phyloP scores from a whole-genome alignment of 2,113 vertebrate genomes.

The Tretioscincus oriximinensis region DNA sequence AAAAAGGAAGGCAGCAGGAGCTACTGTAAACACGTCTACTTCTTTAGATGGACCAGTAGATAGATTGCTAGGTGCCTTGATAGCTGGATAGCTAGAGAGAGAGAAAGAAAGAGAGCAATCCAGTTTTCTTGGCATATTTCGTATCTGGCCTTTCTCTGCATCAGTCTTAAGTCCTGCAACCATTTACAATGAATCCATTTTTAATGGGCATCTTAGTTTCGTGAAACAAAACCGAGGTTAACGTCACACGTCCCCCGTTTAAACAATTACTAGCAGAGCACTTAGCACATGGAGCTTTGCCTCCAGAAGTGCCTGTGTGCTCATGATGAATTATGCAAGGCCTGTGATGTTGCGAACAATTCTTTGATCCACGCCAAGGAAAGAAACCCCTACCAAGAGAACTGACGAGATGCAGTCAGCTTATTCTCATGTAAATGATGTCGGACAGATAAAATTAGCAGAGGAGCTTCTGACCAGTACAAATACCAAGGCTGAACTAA shows the following conservation, averaged over 20 bases:
- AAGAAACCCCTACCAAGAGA: neutral
- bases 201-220: no score
- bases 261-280: neutral
- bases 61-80: no score
- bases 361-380: neutral
- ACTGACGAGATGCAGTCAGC: conserved; percentile 5
- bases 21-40: no score
- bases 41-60: no score
- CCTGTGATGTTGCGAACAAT: neutral
- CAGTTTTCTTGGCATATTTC: no score
- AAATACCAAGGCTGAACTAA: neutral
- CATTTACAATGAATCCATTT: neutral
- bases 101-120: no score
- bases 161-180: no score
- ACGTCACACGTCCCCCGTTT: neutral
- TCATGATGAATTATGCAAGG: neutral
- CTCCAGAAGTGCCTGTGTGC: neutral
- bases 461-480: neutral
- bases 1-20: no score
- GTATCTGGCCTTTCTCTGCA: no score
- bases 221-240: no score
- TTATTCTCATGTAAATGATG: conserved; percentile 17
- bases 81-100: no score
- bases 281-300: neutral
- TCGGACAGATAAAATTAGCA: neutral